Percentiles rank a stretch among this genome's conserved stretches.
Evolutionary conservation across 2,113 vertebrate species (phyloP).

Genomic region (Andinoacara biseriatus): DNA sequence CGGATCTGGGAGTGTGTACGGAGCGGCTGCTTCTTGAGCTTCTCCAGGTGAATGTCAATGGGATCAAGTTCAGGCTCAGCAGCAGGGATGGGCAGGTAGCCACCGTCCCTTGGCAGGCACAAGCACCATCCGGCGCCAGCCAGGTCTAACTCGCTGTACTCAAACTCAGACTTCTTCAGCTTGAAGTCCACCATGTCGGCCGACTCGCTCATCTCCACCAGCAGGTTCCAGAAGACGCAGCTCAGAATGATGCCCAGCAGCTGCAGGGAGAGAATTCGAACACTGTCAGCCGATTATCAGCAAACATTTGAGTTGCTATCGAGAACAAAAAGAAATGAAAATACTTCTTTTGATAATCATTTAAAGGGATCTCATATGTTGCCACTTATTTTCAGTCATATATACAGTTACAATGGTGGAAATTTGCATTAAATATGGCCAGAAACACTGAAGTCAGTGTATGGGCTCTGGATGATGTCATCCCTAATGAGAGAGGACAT

Average conservation of each 20-base stretch:
- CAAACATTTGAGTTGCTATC: not conserved
- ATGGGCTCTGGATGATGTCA: not conserved
- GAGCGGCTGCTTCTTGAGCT: slow-evolving; percentile 72
- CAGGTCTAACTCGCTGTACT: slow-evolving; percentile 82
- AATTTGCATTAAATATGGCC: not conserved
- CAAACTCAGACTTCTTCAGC: slow-evolving; percentile 70
- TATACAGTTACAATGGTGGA: not conserved
- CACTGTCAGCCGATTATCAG: not conserved
- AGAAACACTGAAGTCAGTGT: not conserved
- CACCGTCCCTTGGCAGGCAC: slow-evolving; percentile 87
- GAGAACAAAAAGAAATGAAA: not conserved
- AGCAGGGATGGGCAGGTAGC: slow-evolving; percentile 83
- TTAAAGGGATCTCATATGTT: not conserved
- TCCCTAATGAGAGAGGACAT: not conserved
- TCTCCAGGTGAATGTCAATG: slow-evolving; percentile 72
- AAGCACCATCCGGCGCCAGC: slow-evolving; percentile 88
- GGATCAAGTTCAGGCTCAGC: slow-evolving; percentile 70
- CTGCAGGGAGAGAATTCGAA: slow-evolving; percentile 64
- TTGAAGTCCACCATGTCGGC: slow-evolving; percentile 85
- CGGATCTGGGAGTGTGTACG: slow-evolving; percentile 65
- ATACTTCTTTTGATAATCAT: not conserved
- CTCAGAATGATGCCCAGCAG: slow-evolving; percentile 84
- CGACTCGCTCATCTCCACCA: slow-evolving; percentile 82
- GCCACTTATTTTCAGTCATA: not conserved
- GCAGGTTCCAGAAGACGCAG: slow-evolving; percentile 88